A percentile compares a stretch with the other conserved stretches of the same genome.
Conservation (phyloP, 2,888 invertebrate genomes). For the Archips crataeganus region DNA sequence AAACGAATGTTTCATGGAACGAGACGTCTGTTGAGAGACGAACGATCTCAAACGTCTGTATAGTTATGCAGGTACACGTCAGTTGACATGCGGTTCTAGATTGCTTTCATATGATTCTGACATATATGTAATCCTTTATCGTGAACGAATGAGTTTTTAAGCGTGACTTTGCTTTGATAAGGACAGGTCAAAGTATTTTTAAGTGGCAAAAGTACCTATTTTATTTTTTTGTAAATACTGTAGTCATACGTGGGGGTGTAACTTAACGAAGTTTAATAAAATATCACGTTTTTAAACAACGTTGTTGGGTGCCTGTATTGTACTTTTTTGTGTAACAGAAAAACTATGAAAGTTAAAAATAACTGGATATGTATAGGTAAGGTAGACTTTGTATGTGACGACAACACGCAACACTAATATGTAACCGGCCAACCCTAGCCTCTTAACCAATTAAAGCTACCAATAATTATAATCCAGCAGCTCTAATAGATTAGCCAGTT, state of each 20-base stretch:
- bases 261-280: background rate
- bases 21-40: background rate
- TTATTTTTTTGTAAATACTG: background rate
- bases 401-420: background rate
- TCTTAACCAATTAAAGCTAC: slow-evolving; percentile 3
- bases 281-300: background rate
- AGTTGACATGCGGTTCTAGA: slow-evolving; percentile 3
- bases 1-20: slow-evolving; percentile 56
- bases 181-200: background rate
- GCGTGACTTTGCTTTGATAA: slow-evolving; percentile 15
- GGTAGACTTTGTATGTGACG: background rate
- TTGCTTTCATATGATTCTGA: slow-evolving; percentile 7
- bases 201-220: background rate
- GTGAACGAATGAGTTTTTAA: slow-evolving; percentile 30
- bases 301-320: background rate
- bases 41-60: background rate
- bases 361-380: too few relatives aligned
- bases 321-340: background rate
- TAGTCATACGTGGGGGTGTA: background rate
- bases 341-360: too few relatives aligned
- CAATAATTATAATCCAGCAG: background rate
- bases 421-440: background rate
- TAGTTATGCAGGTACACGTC: background rate
- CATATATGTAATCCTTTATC: slow-evolving; percentile 17
- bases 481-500: background rate